Evolutionary conservation across 1,140 invertebrate genomes (phyloP).

Genomic region (Holotrichia oblita): DNA sequence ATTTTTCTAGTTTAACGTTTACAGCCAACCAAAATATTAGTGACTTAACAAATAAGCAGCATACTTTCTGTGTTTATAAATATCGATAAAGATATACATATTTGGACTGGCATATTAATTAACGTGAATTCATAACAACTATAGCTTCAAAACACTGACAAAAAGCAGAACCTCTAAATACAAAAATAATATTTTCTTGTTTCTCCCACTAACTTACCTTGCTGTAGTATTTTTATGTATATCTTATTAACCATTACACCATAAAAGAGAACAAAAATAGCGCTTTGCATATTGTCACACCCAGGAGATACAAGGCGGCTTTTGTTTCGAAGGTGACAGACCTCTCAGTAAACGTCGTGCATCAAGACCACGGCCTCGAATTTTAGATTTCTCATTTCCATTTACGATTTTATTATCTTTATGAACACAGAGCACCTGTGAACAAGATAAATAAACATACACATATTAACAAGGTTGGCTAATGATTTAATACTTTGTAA

Average conservation of each 20-base stretch:
- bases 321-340: background rate
- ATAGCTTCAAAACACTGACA: too few species aligned
- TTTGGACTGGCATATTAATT: too few species aligned
- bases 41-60: too few species aligned
- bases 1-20: too few species aligned
- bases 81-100: too few species aligned
- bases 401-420: background rate
- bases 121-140: too few species aligned
- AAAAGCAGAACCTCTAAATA: too few species aligned
- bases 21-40: too few species aligned
- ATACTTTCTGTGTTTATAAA: too few species aligned
- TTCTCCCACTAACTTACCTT: background rate
- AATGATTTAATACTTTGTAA: too few species aligned
- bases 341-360: background rate
- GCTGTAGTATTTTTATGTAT: background rate
- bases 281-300: background rate
- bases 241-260: background rate
- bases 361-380: background rate
- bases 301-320: background rate
- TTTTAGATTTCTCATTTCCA: background rate
- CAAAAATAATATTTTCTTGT: too few species aligned
- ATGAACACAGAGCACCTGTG: background rate
- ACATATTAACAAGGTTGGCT: too few species aligned
- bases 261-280: background rate
- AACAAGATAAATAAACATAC: background rate